Base-by-base conservation (phyloP, 1,140 invertebrate species). In the Lordiphosa stackelbergi region DNA sequence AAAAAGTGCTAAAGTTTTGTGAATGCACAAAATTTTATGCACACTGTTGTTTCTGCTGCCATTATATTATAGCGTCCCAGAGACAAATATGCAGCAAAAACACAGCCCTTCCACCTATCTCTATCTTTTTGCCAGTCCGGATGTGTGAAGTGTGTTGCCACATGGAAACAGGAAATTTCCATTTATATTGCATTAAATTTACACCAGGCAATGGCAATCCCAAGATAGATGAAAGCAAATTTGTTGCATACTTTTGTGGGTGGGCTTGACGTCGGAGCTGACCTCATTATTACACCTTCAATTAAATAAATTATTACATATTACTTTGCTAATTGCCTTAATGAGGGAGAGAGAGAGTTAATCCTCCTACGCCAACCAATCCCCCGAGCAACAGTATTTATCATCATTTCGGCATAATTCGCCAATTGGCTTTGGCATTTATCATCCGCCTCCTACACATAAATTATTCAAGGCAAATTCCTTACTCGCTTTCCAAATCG, bases 131-230 rank as follows among this genome's bases (percentile, higher is more conserved):
- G n/a, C n/a, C 2, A n/a, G 38, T 16, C 19, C 28, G 19, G 42
- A 51, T 42, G 41, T 52, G 31, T 19, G 38, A 45, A 47, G 35
- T 24, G 16, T 16, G 28, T 46, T 43, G 57, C 60, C 52, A n/a
- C n/a, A n/a, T n/a, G 61, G 53, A 65, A 62, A 53, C 59, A 61
- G 55, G 59, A 79, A 78, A 73, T 53, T 78, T 66, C 54, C 69
- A 78, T 79, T 73, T 79, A 66, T 70, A 59, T 56, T 70, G 65
- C 69, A 63, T 78, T 79, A 78, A 66, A 61, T 59, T 55, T 53
- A 62, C 69, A 73, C 56, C 56, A 65, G 8, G n/a, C n/a, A n/a
- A n/a, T n/a, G 41, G 48, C 12, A 40, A 31, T 16, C 12, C 28
- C 45, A 45, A 60, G 13, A 36, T 16, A 2, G 40, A 16, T 10